Evolutionary conservation across 2,888 invertebrate species (phyloP).

Genomic region (Philonicus albiceps): DNA sequence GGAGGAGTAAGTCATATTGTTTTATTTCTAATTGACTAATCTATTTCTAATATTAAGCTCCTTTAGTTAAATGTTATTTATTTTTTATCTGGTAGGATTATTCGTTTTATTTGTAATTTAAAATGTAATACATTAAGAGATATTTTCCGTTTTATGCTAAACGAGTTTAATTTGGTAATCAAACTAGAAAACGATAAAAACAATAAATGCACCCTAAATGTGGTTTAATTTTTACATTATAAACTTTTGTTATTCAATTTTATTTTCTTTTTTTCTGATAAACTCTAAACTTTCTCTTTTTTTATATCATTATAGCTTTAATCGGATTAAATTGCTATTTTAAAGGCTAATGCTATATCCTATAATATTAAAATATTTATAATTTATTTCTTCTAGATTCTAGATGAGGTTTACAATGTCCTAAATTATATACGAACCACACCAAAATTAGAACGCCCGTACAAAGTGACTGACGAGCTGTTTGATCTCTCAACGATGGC

Average conservation of each 20-base stretch:
- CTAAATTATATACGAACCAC: slow-evolving; percentile 83
- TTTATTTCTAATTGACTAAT: too few relatives aligned
- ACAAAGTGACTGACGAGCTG: slow-evolving; percentile 92
- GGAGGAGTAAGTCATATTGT: slow-evolving; percentile 76
- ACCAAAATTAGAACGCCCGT: slow-evolving; percentile 83
- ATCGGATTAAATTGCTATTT: neutral
- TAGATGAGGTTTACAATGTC: slow-evolving; percentile 91
- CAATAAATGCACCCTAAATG: neutral
- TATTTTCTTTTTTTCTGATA: neutral
- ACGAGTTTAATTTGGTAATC: neutral
- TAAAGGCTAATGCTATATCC: neutral
- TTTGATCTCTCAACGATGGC: slow-evolving; percentile 97
- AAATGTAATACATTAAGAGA: neutral
- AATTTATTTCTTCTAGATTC: slow-evolving; percentile 68
- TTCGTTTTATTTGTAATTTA: neutral
- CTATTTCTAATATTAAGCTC: too few relatives aligned
- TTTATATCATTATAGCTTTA: neutral
- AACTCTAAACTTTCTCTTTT: neutral
- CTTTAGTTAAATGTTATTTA: too few relatives aligned
- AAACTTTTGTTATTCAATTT: too few relatives aligned
- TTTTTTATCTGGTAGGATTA: too few relatives aligned
- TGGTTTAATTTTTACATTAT: too few relatives aligned
- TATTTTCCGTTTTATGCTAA: neutral
- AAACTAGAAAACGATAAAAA: neutral
- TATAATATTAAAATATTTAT: neutral